Evolutionary conservation across 2,113 vertebrate species (phyloP).

Genomic region (Brachyhypopomus occidentalis): DNA sequence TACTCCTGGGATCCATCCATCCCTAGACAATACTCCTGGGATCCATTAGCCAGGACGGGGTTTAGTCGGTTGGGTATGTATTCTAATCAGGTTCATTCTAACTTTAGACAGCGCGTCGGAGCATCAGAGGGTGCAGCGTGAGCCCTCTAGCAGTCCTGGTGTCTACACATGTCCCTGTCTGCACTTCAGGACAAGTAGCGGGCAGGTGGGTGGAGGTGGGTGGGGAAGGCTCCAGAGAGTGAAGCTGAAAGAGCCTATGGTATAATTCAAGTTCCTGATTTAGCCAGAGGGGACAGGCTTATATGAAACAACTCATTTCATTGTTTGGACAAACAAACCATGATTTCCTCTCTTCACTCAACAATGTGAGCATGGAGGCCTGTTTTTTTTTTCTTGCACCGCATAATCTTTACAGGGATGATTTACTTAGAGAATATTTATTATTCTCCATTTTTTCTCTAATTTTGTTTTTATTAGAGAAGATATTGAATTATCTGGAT

Average conservation of each 20-base stretch:
- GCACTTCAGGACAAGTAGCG: slow-evolving; percentile 17
- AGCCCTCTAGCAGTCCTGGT: background rate
- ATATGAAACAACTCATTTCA: background rate
- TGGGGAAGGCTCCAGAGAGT: slow-evolving; percentile 21
- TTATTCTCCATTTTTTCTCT: background rate
- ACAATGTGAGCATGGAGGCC: no score
- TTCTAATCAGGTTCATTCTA: slow-evolving; percentile 47
- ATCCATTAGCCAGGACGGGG: background rate
- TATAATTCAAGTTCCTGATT: slow-evolving; percentile 13
- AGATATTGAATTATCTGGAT: slow-evolving; percentile 5
- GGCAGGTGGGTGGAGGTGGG: slow-evolving; percentile 2
- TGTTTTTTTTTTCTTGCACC: no score
- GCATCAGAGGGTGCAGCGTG: slow-evolving; percentile 30
- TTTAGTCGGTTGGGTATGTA: slow-evolving; percentile 36
- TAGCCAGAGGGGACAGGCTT: slow-evolving; percentile 28
- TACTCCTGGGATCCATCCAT: no score
- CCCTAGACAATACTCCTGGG: background rate
- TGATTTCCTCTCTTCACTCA: no score
- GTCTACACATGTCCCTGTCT: slow-evolving; percentile 42
- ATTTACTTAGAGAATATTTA: background rate
- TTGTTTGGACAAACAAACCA: background rate
- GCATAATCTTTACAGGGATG: background rate
- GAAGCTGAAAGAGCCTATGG: slow-evolving; percentile 24
- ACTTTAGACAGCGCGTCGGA: slow-evolving; percentile 50
- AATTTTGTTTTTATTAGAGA: background rate